Evolutionary conservation across 1,140 invertebrate species (phyloP), one percentile per base, ranked within the genome.

Genomic region (Procambarus clarkii): DNA sequence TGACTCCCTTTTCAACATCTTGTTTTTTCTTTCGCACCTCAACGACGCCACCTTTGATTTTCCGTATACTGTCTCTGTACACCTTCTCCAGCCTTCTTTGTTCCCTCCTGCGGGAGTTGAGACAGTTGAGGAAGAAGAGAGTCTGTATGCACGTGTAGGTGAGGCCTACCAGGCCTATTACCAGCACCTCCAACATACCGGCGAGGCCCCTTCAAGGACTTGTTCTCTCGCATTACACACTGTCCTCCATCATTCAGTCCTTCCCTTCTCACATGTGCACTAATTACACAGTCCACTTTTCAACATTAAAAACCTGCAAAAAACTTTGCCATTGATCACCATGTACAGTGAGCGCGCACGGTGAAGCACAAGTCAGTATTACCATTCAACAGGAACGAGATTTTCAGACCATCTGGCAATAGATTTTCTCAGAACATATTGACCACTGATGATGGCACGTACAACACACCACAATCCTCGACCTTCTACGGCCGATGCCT

Each of bases 61-160:
- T 84, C 21, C 81, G 50, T 8, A 90, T 21, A 34, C 88, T 90
- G n/a, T 84, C 71, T 48, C 88, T 34, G 7, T 77, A 90, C 13
- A 78, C 81, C 44, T 50, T 82, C 45, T 90, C 88, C 60, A 90
- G 88, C 50, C 88, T 50, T 69, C 80, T 48, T 46, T 77, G 81
- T 69, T 90, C 88, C 88, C 88, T 71, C 81, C 88, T 74, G n/a
- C 88, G 80, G 15, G 88, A 90, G 79, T 90, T 90, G 80, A 90
- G 71, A 50, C 88, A 90, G 80, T 90, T 90, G 50, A 90, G 88
- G 88, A 90, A 90, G 80, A 90, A 90, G 21, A 90, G 88, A 8
- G 88, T 90, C 69, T 90, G 88, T 4, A 90, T 81, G 54, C 88
- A 90, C 7, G 81, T 78, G 81, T 90, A 90, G 11, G 88, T 83